Base-by-base conservation (phyloP, 2,888 invertebrate genomes). In the Andricus quercusramuli region DNA sequence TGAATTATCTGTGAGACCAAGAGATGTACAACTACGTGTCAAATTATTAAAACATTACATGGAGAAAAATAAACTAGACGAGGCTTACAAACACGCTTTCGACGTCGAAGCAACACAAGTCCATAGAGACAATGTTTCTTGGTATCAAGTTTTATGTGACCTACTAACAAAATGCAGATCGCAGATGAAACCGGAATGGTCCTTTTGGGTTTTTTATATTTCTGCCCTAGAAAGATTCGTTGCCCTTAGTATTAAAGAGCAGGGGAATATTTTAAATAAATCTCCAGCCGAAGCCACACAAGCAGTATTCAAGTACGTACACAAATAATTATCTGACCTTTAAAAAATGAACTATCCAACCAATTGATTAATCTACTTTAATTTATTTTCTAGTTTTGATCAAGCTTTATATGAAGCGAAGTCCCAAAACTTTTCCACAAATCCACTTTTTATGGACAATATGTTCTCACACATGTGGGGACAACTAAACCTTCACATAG, bases 81-180 rank as follows among this genome's bases (percentile, higher is more conserved):
- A 97, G 88, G 98, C 98, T 8, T 97, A 97, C 91, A 95, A 95
- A 79, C 96, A 97, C 92, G 96, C 96, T 8, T 94, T 95, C 79
- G 95, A 95, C 84, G 94, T 96, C 56, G 97, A 98, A 91, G 94
- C 95, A 88, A 94, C 94, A 80, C 94, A 94, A 80, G 90, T 94
- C n/a, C 95, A 95, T 85, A 93, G 92, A 11, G 90, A 93, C 82
- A 93, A 92, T 82, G 83, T 93, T n/a, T 88, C 91, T 22, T 95
- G 95, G 95, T 94, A 94, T 84, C 90, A 92, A 79, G 81, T 86
- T 11, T 81, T 92, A 82, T 93, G 89, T 62, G 91, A 92, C 66
- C 83, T 92, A 32, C 83, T 92, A 62, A 74, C 85, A 66, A 90
- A 89, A 56, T 91, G 85, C 80, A 92, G 91, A 83, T 88, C 85